These are phyloP conservation scores for Calliopum simillimum DNA, from an alignment of 2,888 invertebrate species.

Conservation along the genomic window DNA sequence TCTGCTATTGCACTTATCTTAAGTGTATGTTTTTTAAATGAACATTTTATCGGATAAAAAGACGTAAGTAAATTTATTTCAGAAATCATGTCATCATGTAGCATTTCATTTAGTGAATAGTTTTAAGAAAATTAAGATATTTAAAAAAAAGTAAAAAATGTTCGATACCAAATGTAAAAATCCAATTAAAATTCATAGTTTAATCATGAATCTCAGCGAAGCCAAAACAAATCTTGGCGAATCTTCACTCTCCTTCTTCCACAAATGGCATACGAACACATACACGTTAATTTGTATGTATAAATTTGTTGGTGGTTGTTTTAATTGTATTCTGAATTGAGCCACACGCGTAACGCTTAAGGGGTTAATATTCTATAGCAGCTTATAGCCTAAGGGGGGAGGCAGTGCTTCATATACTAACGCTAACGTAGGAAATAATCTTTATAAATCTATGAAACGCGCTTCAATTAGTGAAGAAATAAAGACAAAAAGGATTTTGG, in stretches of 20 bases:
- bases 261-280: background rate
- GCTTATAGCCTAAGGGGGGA: background rate
- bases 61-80: background rate
- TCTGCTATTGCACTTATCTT: background rate
- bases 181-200: slow-evolving; percentile 40
- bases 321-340: slow-evolving; percentile 57
- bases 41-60: background rate
- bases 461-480: slow-evolving; percentile 65
- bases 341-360: slow-evolving; percentile 51
- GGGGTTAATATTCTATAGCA: slow-evolving; percentile 49
- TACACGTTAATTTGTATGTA: background rate
- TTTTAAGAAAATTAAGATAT: too few relatives aligned
- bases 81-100: background rate
- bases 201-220: slow-evolving; percentile 54
- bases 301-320: slow-evolving; percentile 55
- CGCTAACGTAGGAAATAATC: slow-evolving; percentile 52
- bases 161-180: slow-evolving; percentile 9
- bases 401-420: slow-evolving; percentile 20
- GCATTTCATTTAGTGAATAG: too few relatives aligned
- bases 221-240: slow-evolving; percentile 59
- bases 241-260: slow-evolving; percentile 45
- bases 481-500: slow-evolving; percentile 59
- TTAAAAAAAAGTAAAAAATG: too few relatives aligned
- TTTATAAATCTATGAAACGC: slow-evolving; percentile 56
- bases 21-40: background rate